Percentiles rank a stretch among this genome's conserved stretches.
Evolutionary conservation across 2,113 vertebrate species (phyloP).

Genomic region (Aphelocoma coerulescens): DNA sequence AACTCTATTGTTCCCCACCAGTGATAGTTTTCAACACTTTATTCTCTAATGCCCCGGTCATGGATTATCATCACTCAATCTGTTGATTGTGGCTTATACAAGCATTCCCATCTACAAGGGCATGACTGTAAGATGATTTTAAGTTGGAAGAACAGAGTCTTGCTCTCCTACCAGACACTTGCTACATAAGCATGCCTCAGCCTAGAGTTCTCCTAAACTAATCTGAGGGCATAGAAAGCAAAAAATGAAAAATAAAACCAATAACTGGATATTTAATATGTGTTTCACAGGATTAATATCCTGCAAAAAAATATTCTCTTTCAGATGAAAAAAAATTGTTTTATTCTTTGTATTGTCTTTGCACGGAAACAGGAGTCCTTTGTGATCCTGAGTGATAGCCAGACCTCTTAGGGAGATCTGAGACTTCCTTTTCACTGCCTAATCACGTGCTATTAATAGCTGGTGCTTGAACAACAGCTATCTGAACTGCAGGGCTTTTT

Average conservation of each 20-base stretch:
- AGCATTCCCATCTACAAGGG: background rate
- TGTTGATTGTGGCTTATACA: background rate
- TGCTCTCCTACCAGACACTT: background rate
- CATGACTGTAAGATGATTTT: background rate
- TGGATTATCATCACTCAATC: background rate
- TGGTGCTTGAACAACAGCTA: background rate
- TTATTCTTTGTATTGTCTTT: background rate
- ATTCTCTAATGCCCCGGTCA: background rate
- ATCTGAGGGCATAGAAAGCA: background rate
- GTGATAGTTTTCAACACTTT: background rate
- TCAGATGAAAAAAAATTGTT: background rate
- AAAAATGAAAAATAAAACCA: background rate
- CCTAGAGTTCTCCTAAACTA: background rate
- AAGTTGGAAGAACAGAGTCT: background rate
- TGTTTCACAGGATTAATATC: background rate
- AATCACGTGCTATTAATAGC: background rate
- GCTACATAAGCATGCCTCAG: background rate
- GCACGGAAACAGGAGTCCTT: background rate
- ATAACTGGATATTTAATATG: background rate
- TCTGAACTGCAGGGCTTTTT: background rate
- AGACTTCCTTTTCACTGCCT: slow-evolving; percentile 4
- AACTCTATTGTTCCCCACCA: background rate
- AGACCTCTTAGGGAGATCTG: slow-evolving; percentile 10
- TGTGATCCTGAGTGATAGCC: background rate
- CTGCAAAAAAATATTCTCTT: background rate